Percentiles rank a stretch among this genome's conserved stretches.
These are phyloP conservation scores for Geopemphigus sp. DNA, from an alignment of 1,140 invertebrate species.

Conservation along the genomic window DNA sequence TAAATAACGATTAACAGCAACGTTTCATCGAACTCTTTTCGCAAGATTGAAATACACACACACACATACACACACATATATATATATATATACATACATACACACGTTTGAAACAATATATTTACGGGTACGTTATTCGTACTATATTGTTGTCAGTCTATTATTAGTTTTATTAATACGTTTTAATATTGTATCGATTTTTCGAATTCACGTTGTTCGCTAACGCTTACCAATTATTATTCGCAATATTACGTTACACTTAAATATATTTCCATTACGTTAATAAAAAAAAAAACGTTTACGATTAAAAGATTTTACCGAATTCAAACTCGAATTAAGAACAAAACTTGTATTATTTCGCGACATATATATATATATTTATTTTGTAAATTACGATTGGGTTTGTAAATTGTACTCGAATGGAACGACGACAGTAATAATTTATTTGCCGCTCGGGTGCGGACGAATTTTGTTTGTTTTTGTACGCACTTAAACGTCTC, in stretches of 20 bases:
- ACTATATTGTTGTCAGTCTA: neutral
- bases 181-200: constrained; percentile 1
- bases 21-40: neutral
- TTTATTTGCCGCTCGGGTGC: too few relatives aligned
- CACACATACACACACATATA: too few relatives aligned
- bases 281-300: constrained; percentile 1
- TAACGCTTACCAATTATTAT: neutral
- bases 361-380: neutral
- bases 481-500: too few relatives aligned
- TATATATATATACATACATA: too few relatives aligned
- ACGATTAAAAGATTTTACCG: constrained; percentile 13
- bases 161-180: neutral
- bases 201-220: constrained; percentile 19
- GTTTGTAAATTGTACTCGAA: neutral
- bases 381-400: neutral
- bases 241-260: neutral
- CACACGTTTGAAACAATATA: neutral
- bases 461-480: too few relatives aligned
- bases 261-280: neutral
- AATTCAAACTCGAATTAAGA: constrained; percentile 24
- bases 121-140: neutral
- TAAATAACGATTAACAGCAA: neutral
- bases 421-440: neutral
- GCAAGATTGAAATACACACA: neutral
- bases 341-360: constrained; percentile 5